A percentile compares a stretch with the other conserved stretches of the same genome.
phyloP scores from a whole-genome alignment of 2,888 invertebrate genomes.

The Smittia sp. region DNA sequence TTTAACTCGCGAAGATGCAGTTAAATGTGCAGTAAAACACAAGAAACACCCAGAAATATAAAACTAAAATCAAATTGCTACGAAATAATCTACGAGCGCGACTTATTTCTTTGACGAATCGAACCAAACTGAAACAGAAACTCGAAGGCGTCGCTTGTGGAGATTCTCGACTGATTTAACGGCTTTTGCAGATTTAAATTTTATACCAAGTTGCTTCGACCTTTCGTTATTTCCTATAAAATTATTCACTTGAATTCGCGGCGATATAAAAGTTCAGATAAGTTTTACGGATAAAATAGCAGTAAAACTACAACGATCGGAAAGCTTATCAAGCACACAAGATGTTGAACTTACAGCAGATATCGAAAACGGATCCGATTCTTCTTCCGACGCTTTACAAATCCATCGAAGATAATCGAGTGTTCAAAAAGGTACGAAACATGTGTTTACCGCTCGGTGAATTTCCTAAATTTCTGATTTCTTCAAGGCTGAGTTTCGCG shows the following conservation, averaged over 20 bases:
- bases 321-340: too few species aligned
- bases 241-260: too few species aligned
- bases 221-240: too few species aligned
- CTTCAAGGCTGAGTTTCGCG: neutral
- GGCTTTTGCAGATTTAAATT: too few species aligned
- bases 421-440: conserved; percentile 16
- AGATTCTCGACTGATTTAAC: too few species aligned
- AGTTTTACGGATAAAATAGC: neutral
- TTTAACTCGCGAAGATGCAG: conserved; percentile 9
- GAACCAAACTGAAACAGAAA: neutral
- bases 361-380: neutral
- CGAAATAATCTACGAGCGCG: neutral
- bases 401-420: neutral
- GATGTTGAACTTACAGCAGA: neutral
- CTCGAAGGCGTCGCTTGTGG: too few species aligned
- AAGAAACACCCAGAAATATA: conserved; percentile 13
- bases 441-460: neutral
- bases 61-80: neutral
- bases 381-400: neutral
- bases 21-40: neutral
- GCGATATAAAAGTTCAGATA: neutral
- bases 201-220: too few species aligned
- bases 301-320: too few species aligned
- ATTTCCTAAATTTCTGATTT: neutral
- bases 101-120: neutral